phyloP scores from a whole-genome alignment of 2,888 invertebrate genomes.

The Hoplodrina blanda region DNA sequence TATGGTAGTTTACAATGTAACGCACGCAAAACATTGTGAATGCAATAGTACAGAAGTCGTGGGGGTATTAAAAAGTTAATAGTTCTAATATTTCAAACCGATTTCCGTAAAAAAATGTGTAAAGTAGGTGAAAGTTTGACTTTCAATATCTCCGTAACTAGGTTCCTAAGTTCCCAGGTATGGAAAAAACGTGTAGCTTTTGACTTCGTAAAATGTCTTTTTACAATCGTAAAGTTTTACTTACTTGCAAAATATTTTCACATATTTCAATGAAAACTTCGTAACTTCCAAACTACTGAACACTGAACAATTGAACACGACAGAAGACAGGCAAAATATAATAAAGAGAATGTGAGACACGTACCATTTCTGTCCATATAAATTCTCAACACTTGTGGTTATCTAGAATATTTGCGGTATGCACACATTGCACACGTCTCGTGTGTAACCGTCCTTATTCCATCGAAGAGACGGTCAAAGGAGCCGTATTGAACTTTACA shows the following conservation, averaged over 20 bases:
- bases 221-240: too few species aligned
- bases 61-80: too few species aligned
- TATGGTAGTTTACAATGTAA: too few species aligned
- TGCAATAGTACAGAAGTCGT: too few species aligned
- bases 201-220: too few species aligned
- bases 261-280: background rate
- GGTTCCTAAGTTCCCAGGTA: too few species aligned
- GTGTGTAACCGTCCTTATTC: constrained; percentile 32
- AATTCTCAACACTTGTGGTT: constrained; percentile 36
- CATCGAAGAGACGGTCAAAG: constrained; percentile 35
- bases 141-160: too few species aligned
- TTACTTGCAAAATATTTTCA: background rate
- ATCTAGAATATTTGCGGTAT: constrained; percentile 38
- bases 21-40: too few species aligned
- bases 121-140: too few species aligned
- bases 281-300: constrained; percentile 6
- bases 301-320: constrained; percentile 2
- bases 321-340: constrained; percentile 28
- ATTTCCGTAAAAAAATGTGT: too few species aligned
- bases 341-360: constrained; percentile 48
- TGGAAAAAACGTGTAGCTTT: too few species aligned
- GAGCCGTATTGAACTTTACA: constrained; percentile 37
- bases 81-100: too few species aligned
- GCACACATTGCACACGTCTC: constrained; percentile 28
- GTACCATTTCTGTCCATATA: constrained; percentile 46